These are phyloP conservation scores for Leuciscus waleckii DNA, from an alignment of 2,797 vertebrate genomes.

Conservation along the genomic window DNA sequence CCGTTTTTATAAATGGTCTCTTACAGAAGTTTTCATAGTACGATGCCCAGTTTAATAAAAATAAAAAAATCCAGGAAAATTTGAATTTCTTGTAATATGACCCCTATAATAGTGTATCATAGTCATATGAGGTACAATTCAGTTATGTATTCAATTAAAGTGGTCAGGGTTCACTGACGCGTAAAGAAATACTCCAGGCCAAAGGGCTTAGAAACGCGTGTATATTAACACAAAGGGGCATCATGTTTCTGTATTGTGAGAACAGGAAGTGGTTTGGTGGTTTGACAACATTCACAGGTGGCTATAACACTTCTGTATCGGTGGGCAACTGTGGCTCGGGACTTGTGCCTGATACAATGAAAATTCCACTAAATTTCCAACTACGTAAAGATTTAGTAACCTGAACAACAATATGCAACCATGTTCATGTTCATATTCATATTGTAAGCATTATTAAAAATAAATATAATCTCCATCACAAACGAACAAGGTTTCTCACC, in stretches of 20 bases:
- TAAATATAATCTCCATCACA: not conserved
- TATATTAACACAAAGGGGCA: not conserved
- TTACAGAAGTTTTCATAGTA: not conserved
- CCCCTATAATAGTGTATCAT: not conserved
- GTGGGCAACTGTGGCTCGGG: not conserved
- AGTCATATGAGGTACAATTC: not conserved
- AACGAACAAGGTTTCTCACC: conserved; percentile 75
- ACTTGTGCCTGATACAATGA: not conserved
- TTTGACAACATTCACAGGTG: not conserved
- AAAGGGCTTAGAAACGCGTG: conserved; percentile 4
- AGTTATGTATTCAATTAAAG: not conserved
- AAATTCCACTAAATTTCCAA: not conserved
- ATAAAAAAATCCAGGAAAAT: not conserved
- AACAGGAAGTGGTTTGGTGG: conserved; percentile 37
- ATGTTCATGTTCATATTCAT: not conserved
- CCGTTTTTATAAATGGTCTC: not conserved
- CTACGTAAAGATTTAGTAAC: not conserved
- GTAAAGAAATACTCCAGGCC: not conserved
- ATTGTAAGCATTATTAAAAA: not conserved
- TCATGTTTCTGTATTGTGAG: conserved; percentile 7
- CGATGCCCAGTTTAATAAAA: not conserved
- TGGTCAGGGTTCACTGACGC: not conserved
- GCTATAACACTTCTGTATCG: not conserved
- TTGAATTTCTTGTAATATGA: not conserved
- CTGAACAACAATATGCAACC: not conserved